Evolutionary conservation across 1,140 invertebrate species (phyloP), one percentile per base, ranked within the genome.

Genomic region (Drosophila sechellia): DNA sequence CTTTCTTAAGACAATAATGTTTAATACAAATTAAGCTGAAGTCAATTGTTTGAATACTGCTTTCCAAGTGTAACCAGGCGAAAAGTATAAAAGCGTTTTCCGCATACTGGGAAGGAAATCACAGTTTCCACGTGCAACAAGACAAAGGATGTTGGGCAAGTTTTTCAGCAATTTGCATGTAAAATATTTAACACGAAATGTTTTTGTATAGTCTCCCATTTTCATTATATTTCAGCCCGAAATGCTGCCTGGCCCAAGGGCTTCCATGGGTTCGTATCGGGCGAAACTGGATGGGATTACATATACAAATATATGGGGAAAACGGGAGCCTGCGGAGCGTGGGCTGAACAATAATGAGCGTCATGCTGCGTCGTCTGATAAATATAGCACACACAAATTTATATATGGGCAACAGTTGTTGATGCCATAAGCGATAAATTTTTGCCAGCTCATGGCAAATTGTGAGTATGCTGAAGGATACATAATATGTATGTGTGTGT

Each of bases 131-230:
- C 59, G 46, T 66, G 60, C 61, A 11, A 55, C 45, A 57, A 59
- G 61, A 84, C 71, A 84, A 84, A 77, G 75, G 78, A 71, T 77
- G 78, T 66, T 74, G 50, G 69, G 39, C 77, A 66, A 78, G 60
- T 79, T 73, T 79, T 50, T 58, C 53, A 55, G 40, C 39, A 55
- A 42, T 31, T 40, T 58, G 42, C 78, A 81, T 81, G 79, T 77
- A 68, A 84, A 84, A 85, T 84, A 84, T 79, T 84, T 77, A 81
- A 81, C 74, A 81, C 60, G 65, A 70, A 78, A 87, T 85, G 50
- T 85, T 61, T 61, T 85, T 79, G 27, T 50, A 54, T 31, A 50
- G 63, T 58, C 42, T 39, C 66, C 50, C 74, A 69, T 63, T 86
- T 81, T 81, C 73, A 81, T 86, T 77, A 77, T 65, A 54, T 58